Evolutionary conservation across 2,888 invertebrate species (phyloP), one percentile per base, ranked within the genome.

Genomic region (Drosophila cognata): DNA sequence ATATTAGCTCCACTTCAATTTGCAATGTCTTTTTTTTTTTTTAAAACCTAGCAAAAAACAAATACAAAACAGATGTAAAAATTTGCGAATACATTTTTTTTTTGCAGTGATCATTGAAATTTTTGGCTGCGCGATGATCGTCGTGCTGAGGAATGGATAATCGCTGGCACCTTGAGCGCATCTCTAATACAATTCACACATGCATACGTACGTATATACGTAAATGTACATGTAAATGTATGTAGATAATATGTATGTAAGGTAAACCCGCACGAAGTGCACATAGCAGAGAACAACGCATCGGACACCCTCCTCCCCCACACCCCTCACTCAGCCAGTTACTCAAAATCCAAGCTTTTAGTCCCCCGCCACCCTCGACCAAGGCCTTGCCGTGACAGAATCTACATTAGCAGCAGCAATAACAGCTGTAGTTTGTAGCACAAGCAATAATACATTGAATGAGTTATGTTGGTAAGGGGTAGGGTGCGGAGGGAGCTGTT

Each of bases 351-450:
- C 43, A 57, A 43, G 57, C 57, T 38, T 56, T 38, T 56, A n/a
- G 10, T 6, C 36, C 35, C 18, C 36, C 31, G 6, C 18, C 21
- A 7, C 16, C 28, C 10, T n/a, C 18, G n/a, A 13, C 29, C 2
- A 7, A 2, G 16, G 46, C 46, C 46, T 25, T 36, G 11, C 6
- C 28, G 36, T 35, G 38, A 11, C 43, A 43, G 6, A 46, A 46
- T 46, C 41, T 43, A 31, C 62, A 57, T 13, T 62, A 61, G 50
- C 57, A 62, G 36, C 64, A 60, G 38, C 53, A 55, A 29, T 53
- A 55, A 28, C 28, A 56, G 56, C 56, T 64, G 74, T 68, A 77
- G 72, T 68, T 29, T 38, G 56, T 41, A 67, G 70, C 50, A 63
- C 43, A 38, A 41, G 50, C 58, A 52, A 65, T 72, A 61, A 41